Percentiles rank a stretch among this genome's conserved stretches.
These are phyloP conservation scores for Drosophila prolongata DNA, from an alignment of 2,888 invertebrate species.

Conservation along the genomic window DNA sequence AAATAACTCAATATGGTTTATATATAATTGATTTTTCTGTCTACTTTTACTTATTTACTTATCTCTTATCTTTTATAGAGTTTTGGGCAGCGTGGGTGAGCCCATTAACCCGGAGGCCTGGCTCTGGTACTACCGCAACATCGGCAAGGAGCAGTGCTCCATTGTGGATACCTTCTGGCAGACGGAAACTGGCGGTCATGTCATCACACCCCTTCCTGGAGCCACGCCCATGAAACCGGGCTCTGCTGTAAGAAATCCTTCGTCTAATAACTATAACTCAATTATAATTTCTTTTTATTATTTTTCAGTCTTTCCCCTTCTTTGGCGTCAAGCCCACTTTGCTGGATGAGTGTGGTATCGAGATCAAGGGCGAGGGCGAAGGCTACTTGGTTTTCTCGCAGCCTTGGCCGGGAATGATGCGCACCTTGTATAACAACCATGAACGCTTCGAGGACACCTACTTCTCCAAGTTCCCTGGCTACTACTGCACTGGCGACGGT, in stretches of 20 bases:
- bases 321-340: slow-evolving; percentile 97
- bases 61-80: slow-evolving; percentile 85
- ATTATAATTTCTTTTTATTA: not conserved
- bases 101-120: slow-evolving; percentile 99
- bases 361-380: slow-evolving; percentile 94
- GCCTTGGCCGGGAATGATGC: slow-evolving; percentile 99
- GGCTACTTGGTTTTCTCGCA: slow-evolving; percentile 97
- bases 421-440: slow-evolving; percentile 96
- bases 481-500: slow-evolving; percentile 99
- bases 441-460: slow-evolving; percentile 95
- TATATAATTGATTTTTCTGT: no score
- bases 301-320: slow-evolving; percentile 94
- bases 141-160: slow-evolving; percentile 93
- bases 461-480: slow-evolving; percentile 98
- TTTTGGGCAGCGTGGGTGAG: slow-evolving; percentile 98
- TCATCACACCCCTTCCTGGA: slow-evolving; percentile 97
- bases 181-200: slow-evolving; percentile 99
- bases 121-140: slow-evolving; percentile 95
- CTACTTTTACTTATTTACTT: not conserved
- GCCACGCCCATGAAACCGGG: slow-evolving; percentile 99
- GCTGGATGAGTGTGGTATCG: slow-evolving; percentile 93
- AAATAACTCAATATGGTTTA: no score
- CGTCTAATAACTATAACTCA: accelerated
- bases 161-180: slow-evolving; percentile 99
- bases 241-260: slow-evolving; percentile 91